Base-by-base conservation (phyloP, 1,140 invertebrate genomes). In the Philaenus spumarius region DNA sequence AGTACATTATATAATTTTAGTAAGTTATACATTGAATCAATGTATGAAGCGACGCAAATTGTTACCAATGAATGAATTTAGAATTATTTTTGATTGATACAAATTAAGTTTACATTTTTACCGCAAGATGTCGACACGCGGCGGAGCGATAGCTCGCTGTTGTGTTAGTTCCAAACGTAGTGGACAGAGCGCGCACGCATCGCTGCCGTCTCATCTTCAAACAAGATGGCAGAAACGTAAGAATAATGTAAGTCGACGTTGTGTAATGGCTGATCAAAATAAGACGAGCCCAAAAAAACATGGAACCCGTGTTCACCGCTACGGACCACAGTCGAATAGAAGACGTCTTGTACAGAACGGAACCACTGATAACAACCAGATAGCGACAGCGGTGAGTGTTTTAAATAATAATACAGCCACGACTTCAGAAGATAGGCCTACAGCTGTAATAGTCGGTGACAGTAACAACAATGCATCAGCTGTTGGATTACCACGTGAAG, bases 201-300 rank as follows among this genome's bases (percentile, higher is more conserved):
- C 53, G 37, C 22, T 24, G 22, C 23, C 53, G 23, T 9, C 50
- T 39, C 40, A 43, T 54, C 47, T 42, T 1, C 17, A 43, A 55
- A 22, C 42, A 63, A 63, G 59, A 63, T 63, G 62, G 62, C 62
- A 60, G 59, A 39, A 22, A 37, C 19, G 11, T 12, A 55, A n/a
- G 9, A 26, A 45, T 55, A 45, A 55, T 55, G 53, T 45, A n/a
- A 15, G 14, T 55, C 43, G 40, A 40, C 54, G 56, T 35, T 37
- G 40, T 22, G 55, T 6, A 53, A 63, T 63, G 62, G 59, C 62
- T 17, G 62, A 63, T 50, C 55, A 63, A 50, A 57, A 51, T 17
- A 54, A 53, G 20, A 24, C 55, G 9, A 57, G 34, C 30, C 40
- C 55, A 9, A 46, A 34, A 20, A 57, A 47, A 57, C 43, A 57